These are phyloP conservation scores for Hydraecia micacea DNA, from an alignment of 2,888 invertebrate species.

Conservation along the genomic window DNA sequence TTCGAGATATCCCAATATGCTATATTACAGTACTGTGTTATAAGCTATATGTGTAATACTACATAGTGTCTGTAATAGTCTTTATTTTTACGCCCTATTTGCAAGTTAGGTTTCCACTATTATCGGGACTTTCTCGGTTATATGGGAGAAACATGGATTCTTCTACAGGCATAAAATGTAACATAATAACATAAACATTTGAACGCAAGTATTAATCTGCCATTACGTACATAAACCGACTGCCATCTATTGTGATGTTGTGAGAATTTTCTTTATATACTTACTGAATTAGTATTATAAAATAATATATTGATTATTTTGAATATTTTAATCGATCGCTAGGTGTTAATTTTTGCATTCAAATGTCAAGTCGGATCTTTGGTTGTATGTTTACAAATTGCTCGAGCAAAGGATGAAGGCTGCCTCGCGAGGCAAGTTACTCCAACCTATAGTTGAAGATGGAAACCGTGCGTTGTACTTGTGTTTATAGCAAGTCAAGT, in stretches of 20 bases:
- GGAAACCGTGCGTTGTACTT: neutral
- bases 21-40: neutral
- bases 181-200: conserved; percentile 28
- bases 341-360: conserved; percentile 66
- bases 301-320: conserved; percentile 67
- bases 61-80: neutral
- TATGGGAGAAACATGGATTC: neutral
- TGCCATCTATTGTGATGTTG: conserved; percentile 66
- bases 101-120: neutral
- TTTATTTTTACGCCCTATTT: conserved; percentile 3
- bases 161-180: conserved; percentile 11
- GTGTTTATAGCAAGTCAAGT: conserved; percentile 1
- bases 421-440: conserved; percentile 13
- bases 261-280: conserved; percentile 50
- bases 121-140: neutral
- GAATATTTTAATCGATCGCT: conserved; percentile 70
- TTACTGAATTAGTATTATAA: conserved; percentile 60
- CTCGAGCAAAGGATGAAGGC: neutral
- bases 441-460: neutral
- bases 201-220: conserved; percentile 56
- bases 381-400: conserved; percentile 22
- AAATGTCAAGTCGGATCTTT: conserved; percentile 6
- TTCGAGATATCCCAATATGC: conserved; percentile 12
- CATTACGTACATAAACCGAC: conserved; percentile 61
- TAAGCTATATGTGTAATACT: neutral